Evolutionary conservation across 2,888 invertebrate species (phyloP).

Genomic region (Pachymerium ferrugineum): DNA sequence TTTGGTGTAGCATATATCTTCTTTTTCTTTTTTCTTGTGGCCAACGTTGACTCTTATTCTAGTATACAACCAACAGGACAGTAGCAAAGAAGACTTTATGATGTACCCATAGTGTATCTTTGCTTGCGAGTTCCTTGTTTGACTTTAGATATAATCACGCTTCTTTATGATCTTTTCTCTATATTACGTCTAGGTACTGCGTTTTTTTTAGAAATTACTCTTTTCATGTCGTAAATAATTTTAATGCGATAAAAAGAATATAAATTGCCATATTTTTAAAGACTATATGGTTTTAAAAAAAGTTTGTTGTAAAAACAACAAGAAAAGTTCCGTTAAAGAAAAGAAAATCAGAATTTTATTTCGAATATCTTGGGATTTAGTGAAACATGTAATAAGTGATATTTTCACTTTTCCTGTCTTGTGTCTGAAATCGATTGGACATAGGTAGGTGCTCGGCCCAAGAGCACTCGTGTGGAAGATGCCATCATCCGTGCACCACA

Average conservation of each 20-base stretch:
- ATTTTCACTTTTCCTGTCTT: background rate
- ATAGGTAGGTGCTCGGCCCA: background rate
- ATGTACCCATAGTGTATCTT: background rate
- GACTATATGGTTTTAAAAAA: too few species aligned
- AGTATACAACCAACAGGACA: background rate
- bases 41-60: background rate
- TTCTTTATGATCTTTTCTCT: background rate
- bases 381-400: background rate
- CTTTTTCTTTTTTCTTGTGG: background rate
- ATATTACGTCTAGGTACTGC: background rate
- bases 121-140: slow-evolving; percentile 11
- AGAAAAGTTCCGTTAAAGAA: background rate
- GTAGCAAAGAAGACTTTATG: background rate
- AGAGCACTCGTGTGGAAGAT: background rate
- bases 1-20: too few species aligned
- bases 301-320: background rate
- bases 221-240: background rate
- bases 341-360: background rate
- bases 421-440: slow-evolving; percentile 3
- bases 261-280: background rate
- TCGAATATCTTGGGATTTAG: too few species aligned
- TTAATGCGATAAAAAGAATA: background rate
- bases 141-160: slow-evolving; percentile 22
- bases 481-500: slow-evolving; percentile 6
- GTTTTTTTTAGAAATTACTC: background rate